Evolutionary conservation across 2,113 vertebrate species (phyloP), one percentile per base, ranked within the genome.

Genomic region (Cinclus cinclus): DNA sequence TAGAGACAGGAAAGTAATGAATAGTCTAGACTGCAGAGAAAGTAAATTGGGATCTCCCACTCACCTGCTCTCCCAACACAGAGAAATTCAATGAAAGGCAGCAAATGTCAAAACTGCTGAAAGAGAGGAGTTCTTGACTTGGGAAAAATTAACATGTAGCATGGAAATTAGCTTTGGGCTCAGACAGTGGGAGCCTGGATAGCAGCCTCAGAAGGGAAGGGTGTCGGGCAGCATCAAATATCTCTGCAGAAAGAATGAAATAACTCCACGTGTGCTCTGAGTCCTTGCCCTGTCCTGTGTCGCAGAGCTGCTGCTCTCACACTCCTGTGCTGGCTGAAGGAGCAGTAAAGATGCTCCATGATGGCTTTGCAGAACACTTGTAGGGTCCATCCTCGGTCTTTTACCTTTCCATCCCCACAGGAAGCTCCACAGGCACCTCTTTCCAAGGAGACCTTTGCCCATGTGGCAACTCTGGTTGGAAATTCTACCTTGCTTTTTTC

Each of bases 11-110:
- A 90, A 92, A 96, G 89, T 95, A 95, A 95, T 96, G 95, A 97
- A 95, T 96, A 95, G 96, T 96, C 93, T 97, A 96, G 96, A 97
- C 95, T 94, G 80, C 67, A 90, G 95, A 52, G 94, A 90, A 96
- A 96, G 93, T 81, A 94, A 96, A 95, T 94, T 89, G 73, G 93
- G 92, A 93, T 94, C 90, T 81, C 90, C 90, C 7, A 24, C 89
- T 97, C 95, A 96, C 94, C 95, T 95, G 92, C 95, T 83, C 73
- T 81, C 85, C 80, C 47, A 84, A 71, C 60, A 24, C 64, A 71
- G 56, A 37, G 80, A 81, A 93, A 88, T 90, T 93, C 88, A 95
- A 53, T 93, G 88, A 96, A 96, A 96, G 90, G 88, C 90, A 96
- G 80, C 41, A 71, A 94, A 93, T 31, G 71, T 90, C 92, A 81